Evolutionary conservation across 2,797 vertebrate genomes (phyloP).

Genomic region (Silurus lanzhouensis): DNA sequence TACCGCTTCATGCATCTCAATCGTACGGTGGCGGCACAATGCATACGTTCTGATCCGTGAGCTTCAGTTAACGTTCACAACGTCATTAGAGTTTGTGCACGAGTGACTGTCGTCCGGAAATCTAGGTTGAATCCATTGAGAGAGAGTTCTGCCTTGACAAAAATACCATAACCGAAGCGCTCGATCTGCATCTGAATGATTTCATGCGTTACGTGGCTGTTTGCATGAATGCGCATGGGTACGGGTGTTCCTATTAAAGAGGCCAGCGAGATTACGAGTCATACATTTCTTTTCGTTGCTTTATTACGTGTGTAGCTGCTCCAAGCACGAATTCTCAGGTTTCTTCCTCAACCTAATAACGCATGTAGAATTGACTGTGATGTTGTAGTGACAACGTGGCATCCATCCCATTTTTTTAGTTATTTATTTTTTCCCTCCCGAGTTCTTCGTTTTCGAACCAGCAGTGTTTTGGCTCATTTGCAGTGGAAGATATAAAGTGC

Average conservation of each 20-base stretch:
- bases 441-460: not conserved
- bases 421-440: not conserved
- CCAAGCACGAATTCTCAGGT: not conserved
- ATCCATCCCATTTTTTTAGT: not conserved
- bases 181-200: not conserved
- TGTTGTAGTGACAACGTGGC: too few relatives aligned
- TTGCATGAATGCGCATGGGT: not conserved
- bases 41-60: not conserved
- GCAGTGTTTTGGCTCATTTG: conserved; percentile 10
- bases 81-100: not conserved
- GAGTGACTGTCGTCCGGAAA: too few relatives aligned
- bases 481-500: conserved; percentile 7
- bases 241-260: conserved; percentile 11
- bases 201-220: not conserved
- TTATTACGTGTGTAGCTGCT: not conserved
- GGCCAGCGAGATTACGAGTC: not conserved
- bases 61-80: not conserved
- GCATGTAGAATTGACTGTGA: not conserved
- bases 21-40: not conserved
- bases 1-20: not conserved
- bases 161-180: not conserved
- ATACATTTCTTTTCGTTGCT: not conserved
- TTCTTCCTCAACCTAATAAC: not conserved
- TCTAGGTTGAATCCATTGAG: too few relatives aligned
- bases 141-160: too few relatives aligned